Percentiles rank a stretch among this genome's conserved stretches.
Conservation (phyloP, 92 coral and sea anemone species). For the Phenganax stokvisi region DNA sequence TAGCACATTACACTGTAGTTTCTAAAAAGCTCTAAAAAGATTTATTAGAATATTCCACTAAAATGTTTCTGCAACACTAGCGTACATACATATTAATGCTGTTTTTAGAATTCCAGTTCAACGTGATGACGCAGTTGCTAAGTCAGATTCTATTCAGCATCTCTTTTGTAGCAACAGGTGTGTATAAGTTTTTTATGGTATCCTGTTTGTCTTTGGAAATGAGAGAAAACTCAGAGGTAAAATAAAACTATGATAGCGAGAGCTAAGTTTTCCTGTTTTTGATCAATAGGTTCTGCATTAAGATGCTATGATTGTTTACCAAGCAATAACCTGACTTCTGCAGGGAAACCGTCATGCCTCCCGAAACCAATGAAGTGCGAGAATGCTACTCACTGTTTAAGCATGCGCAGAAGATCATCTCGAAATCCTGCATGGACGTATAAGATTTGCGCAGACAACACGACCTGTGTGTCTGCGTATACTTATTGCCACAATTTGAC, state of each 20-base stretch:
- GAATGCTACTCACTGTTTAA: conserved; percentile 17
- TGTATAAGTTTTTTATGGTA: no score
- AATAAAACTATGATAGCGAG: no score
- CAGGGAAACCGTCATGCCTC: conserved; percentile 6
- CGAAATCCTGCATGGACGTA: background rate
- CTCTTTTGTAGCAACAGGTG: conserved; percentile 12
- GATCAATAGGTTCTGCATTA: conserved; percentile 22
- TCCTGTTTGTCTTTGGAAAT: background rate
- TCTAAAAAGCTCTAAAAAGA: no score
- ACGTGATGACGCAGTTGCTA: background rate
- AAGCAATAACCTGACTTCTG: background rate
- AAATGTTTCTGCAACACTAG: no score
- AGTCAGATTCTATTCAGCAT: conserved; percentile 15
- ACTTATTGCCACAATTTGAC: background rate
- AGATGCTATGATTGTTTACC: conserved; percentile 7
- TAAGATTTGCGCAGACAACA: conserved; percentile 6
- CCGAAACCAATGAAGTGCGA: background rate
- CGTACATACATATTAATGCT: no score
- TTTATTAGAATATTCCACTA: no score
- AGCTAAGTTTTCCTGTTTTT: background rate
- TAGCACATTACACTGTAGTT: background rate
- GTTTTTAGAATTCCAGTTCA: conserved; percentile 2
- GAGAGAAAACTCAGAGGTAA: no score
- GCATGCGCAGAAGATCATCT: background rate
- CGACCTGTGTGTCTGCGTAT: conserved; percentile 9